Base-by-base conservation (phyloP, 1,140 invertebrate species). In the Platyscapa corneri region DNA sequence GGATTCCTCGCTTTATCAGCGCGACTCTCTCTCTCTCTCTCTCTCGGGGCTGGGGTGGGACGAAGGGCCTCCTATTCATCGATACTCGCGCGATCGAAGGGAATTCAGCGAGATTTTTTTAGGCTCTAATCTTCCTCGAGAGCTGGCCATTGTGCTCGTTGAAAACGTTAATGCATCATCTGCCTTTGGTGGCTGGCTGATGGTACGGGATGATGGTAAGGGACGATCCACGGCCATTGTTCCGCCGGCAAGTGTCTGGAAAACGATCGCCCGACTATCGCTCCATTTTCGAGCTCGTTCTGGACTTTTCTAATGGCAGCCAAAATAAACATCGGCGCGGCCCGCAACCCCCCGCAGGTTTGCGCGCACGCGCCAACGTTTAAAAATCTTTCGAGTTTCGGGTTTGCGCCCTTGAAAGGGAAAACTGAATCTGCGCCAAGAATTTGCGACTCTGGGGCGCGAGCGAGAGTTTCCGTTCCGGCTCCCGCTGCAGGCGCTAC, bases 161-260 rank as follows among this genome's bases (percentile, higher is more conserved):
- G 56, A 76, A 56, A 46, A 65, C 42, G 60, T 53, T 78, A 39
- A 84, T 78, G 32, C 82, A 84, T 84, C 82, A 84, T 84, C 75
- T 84, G 82, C 75, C 14, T 56, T 77, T 42, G 34, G n/a, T n/a
- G n/a, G n/a, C n/a, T n/a, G n/a, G n/a, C n/a, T 27, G 27, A 67
- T 79, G 42, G 30, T 42, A 27, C 72, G 42, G 30, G 42, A 27
- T 64, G 18, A 8, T 65, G 20, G 20, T 3, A 46, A 20, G 23
- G 37, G 32, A 34, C 10, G 14, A 14, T 6, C 20, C 12, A 12
- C 10, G 32, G 32, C 16, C 20, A 34, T 37, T 70, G 34, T 70
- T 1, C 16, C 3, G 37, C 37, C 37, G 10, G 1, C 32, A 70
- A 70, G 32, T 37, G 16, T 34, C 6, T 37, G 18, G 67, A 70